Percentiles rank a stretch among this genome's conserved stretches.
Conservation (phyloP, 2,113 vertebrate species). For the Orcinus orca region DNA sequence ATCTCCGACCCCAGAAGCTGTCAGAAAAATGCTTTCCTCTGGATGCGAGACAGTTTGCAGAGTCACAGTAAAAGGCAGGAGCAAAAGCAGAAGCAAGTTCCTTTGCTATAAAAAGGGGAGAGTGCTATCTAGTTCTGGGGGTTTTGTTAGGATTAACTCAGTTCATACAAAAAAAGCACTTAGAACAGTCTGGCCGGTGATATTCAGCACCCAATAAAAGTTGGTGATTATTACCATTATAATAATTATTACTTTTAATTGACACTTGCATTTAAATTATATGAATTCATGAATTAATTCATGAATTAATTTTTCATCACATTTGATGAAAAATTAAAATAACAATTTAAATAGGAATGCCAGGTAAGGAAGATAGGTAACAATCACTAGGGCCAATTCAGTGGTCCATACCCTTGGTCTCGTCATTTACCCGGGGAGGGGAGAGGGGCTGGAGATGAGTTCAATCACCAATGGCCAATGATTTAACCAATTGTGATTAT, state of each 20-base stretch:
- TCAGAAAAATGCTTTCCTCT: background rate
- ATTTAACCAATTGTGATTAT: background rate
- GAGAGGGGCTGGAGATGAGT: background rate
- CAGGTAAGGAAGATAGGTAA: background rate
- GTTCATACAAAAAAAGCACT: background rate
- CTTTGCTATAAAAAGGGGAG: background rate
- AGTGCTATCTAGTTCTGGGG: background rate
- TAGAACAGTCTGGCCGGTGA: background rate
- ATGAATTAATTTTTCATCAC: too few species aligned
- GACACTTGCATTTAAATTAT: background rate
- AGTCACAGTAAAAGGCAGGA: background rate
- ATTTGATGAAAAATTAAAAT: background rate
- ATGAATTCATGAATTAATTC: background rate
- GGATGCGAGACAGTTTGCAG: background rate
- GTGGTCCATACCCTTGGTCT: background rate
- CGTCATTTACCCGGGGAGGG: background rate
- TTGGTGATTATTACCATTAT: background rate
- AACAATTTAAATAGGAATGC: background rate
- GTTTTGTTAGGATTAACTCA: background rate
- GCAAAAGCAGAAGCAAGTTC: background rate
- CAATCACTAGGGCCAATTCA: background rate
- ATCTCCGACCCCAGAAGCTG: background rate
- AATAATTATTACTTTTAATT: background rate
- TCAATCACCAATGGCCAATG: background rate
- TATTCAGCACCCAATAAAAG: background rate